Percentiles rank a stretch among this genome's conserved stretches.
Evolutionary conservation across 2,888 invertebrate species (phyloP).

Genomic region (Resseliella maxima): DNA sequence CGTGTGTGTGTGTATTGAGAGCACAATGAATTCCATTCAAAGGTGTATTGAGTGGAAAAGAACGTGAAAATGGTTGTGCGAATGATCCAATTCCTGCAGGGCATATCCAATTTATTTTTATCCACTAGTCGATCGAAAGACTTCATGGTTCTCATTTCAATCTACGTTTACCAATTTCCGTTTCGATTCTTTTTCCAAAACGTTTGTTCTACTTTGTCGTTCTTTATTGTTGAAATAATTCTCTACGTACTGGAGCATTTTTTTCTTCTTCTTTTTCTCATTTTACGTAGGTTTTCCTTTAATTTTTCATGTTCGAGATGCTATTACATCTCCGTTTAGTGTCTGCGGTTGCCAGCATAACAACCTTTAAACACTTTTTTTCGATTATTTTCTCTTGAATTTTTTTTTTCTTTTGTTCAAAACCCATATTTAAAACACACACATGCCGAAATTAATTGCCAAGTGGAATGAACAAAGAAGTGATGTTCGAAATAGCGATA

Average conservation of each 20-base stretch:
- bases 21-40: background rate
- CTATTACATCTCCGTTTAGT: slow-evolving; percentile 4
- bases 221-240: slow-evolving; percentile 38
- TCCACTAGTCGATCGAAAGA: slow-evolving; percentile 23
- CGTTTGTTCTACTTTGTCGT: slow-evolving; percentile 17
- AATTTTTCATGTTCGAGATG: background rate
- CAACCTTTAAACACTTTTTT: background rate
- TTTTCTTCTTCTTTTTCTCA: background rate
- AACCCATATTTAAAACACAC: background rate
- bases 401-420: background rate
- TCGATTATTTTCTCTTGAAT: background rate
- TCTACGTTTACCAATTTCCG: slow-evolving; percentile 3
- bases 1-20: background rate
- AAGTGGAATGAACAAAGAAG: background rate
- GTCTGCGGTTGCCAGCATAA: background rate
- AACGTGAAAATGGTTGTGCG: slow-evolving; percentile 25
- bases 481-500: background rate
- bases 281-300: no score
- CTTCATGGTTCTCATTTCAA: background rate
- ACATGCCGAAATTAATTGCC: background rate
- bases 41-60: slow-evolving; percentile 7
- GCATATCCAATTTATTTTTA: slow-evolving; percentile 33
- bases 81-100: slow-evolving; percentile 13
- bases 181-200: background rate
- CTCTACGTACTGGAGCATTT: background rate